Base-by-base conservation (phyloP, 1,140 invertebrate species). In the Drosophila murphyi region DNA sequence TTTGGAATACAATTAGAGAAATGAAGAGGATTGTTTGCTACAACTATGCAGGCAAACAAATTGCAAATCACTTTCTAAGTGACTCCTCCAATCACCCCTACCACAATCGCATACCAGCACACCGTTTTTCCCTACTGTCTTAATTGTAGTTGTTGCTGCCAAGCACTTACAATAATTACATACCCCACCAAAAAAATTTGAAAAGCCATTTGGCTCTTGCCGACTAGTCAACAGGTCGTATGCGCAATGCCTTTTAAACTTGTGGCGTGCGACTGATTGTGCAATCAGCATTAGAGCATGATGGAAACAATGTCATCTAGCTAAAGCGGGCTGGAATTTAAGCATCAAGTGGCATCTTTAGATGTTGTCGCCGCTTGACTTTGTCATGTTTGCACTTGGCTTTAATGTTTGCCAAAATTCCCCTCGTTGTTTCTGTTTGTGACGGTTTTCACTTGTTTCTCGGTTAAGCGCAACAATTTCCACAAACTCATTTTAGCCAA, bases 161-260 rank as follows among this genome's bases (percentile, higher is more conserved):
- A 10, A 41, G 64, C 72, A 74, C 72, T 74, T 56, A 70, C 2
- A 35, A 57, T 74, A 70, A 74, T 74, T 74, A 73, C 50, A 60
- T 20, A 29, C 31, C 7, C 4, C 10, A 4, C 37, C 10, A 10
- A 4, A 43, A 37, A 41, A 29, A 20, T 29, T 35, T 63, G 6
- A 51, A 60, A 39, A 31, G 20, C 41, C n/a, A 67, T 59, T 59
- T 41, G 31, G 20, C 20, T 20, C 51, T 31, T 54, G 34, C 8
- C 20, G 2, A 29, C 28, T 29, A 50, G 65, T 70, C 72, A 75
- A 75, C 72, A 75, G 72, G 72, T 75, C 72, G 72, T 71, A 75
- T 64, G 28, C 54, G 72, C 67, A 64, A 75, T 59, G 32, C 20
- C 20, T 35, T 35, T 8, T 2, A 51, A 39, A 39, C 6, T 69